Conservation (phyloP, 2,888 invertebrate genomes). For the Seladonia tumulorum region DNA sequence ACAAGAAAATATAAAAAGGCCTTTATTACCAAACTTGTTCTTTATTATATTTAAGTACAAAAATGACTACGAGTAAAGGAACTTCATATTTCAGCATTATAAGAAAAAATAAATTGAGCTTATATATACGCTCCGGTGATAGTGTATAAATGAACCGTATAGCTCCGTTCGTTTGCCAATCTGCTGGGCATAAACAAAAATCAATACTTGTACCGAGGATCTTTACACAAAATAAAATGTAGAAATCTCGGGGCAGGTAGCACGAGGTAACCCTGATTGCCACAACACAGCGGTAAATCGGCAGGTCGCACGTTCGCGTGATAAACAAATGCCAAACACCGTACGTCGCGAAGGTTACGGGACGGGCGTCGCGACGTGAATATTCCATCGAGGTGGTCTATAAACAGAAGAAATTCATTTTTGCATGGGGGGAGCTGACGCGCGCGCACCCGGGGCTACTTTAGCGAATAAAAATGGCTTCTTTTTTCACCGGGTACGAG, state of each 20-base stretch:
- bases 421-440: slow-evolving; percentile 13
- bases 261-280: background rate
- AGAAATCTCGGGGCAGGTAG: background rate
- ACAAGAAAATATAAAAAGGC: too few relatives aligned
- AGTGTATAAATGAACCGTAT: background rate
- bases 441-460: slow-evolving; percentile 19
- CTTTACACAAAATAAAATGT: background rate
- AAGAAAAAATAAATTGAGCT: too few relatives aligned
- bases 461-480: slow-evolving; percentile 52
- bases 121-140: too few relatives aligned
- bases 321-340: slow-evolving; percentile 20
- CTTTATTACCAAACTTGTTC: too few relatives aligned
- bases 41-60: too few relatives aligned
- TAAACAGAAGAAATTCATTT: slow-evolving; percentile 57
- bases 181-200: too few relatives aligned
- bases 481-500: slow-evolving; percentile 33
- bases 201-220: background rate
- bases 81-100: too few relatives aligned
- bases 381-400: slow-evolving; percentile 40
- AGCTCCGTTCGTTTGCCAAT: too few relatives aligned
- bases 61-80: too few relatives aligned
- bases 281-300: background rate
- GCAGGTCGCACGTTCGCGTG: background rate
- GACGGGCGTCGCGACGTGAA: background rate
- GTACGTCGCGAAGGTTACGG: background rate